Evolutionary conservation across 2,888 invertebrate species (phyloP).

Genomic region (Ptilodon capucinus): DNA sequence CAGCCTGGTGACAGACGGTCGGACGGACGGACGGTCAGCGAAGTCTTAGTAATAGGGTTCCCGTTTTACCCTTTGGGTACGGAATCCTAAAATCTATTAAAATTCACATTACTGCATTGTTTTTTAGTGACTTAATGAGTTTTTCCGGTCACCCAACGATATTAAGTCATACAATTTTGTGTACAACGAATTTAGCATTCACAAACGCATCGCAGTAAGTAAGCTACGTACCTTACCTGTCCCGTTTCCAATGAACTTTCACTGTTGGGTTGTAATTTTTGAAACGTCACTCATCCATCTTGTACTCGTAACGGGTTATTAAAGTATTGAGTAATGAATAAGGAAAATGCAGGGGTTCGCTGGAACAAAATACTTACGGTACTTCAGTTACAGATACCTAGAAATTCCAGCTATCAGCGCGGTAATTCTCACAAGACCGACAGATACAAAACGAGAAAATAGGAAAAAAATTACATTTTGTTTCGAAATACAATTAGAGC

Average conservation of each 20-base stretch:
- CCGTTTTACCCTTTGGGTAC: too few relatives aligned
- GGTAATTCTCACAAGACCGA: too few relatives aligned
- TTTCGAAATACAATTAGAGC: too few relatives aligned
- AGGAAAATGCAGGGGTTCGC: conserved; percentile 23
- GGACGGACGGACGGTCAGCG: too few relatives aligned
- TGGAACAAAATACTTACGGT: conserved; percentile 8
- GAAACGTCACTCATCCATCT: conserved; percentile 26
- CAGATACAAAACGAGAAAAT: too few relatives aligned
- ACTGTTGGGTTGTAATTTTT: conserved; percentile 21
- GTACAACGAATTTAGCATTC: not conserved
- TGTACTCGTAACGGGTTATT: conserved; percentile 22
- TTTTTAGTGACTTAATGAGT: too few relatives aligned
- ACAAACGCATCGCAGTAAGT: not conserved
- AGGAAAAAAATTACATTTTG: too few relatives aligned
- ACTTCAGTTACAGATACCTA: not conserved
- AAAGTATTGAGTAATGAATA: conserved; percentile 14
- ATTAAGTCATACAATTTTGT: not conserved
- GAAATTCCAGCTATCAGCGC: not conserved
- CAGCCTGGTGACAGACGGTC: too few relatives aligned
- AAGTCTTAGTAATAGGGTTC: too few relatives aligned
- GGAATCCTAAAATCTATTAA: too few relatives aligned
- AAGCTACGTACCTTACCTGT: conserved; percentile 10
- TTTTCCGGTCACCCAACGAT: too few relatives aligned
- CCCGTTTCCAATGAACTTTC: conserved; percentile 28
- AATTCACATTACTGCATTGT: too few relatives aligned